Base-by-base conservation (phyloP, 2,113 vertebrate genomes). In the Alethe castanea region DNA sequence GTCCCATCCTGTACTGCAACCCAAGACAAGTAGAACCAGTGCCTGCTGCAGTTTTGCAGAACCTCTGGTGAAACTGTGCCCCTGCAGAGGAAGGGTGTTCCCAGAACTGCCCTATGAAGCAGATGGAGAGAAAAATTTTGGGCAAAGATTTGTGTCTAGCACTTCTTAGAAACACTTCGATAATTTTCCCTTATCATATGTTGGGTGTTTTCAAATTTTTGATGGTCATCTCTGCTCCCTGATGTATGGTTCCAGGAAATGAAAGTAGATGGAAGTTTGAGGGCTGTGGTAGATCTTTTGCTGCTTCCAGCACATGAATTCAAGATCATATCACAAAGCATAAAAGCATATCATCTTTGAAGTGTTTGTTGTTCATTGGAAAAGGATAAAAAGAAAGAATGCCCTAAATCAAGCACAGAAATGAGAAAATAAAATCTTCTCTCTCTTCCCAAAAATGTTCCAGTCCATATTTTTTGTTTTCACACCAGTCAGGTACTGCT, bases 21-120 rank as follows among this genome's bases (percentile, higher is more conserved):
- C 44, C 44, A 45, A 45, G 16, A 45, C 44, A 45, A 45, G 44
- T 0, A 22, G 59, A 35, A 57, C 38, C 38, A 67, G 33, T 1
- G 31, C 35, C 38, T 81, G 73, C 84, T 79, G 96, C 74, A 74
- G 42, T n/a, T 59, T 24, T 76, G 81, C 87, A 86, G 65, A 84
- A 31, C 26, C 56, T 53, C 19, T 31, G 62, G 24, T 56, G 61
- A 84, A 91, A 76, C 31, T 40, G 9, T 50, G 36, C 45, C 72
- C 76, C 74, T 93, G 81, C 50, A 62, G 57, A 60, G 54, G 4
- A 81, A 74, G 28, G 47, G 44, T 52, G 45, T 44, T 82, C n/a
- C 66, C 54, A 72, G 45, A 60, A n/a, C 47, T 59, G 42, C 28
- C 45, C 48, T 65, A 56, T 64, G 57, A 57, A 66, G 73, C 36